Evolutionary conservation across 2,888 invertebrate species (phyloP).

Genomic region (Globia sparganii): DNA sequence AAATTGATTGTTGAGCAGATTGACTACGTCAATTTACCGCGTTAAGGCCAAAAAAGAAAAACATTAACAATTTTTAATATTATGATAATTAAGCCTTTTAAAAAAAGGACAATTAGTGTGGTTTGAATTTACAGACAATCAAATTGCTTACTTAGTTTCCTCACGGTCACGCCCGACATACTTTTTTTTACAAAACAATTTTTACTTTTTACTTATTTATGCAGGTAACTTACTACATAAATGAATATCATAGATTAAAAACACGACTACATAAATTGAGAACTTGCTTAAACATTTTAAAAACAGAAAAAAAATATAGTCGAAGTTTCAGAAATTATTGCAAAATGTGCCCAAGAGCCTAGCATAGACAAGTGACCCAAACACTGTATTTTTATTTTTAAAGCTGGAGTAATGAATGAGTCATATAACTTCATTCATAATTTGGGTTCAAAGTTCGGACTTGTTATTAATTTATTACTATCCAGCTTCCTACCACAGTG

Average conservation of each 20-base stretch:
- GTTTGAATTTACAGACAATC: neutral
- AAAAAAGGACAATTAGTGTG: neutral
- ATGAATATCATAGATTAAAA: neutral
- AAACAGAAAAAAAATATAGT: neutral
- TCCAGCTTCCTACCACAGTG: slow-evolving; percentile 17
- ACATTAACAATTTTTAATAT: too few species aligned
- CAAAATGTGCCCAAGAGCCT: neutral
- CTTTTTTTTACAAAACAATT: too few species aligned
- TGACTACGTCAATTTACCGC: neutral
- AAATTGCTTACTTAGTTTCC: neutral
- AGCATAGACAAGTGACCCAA: neutral
- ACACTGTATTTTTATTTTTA: neutral
- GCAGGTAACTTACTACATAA: neutral
- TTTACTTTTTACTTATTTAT: too few species aligned
- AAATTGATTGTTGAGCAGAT: neutral
- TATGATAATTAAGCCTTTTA: too few species aligned
- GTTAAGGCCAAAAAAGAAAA: neutral
- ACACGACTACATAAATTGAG: neutral
- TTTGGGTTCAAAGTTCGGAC: slow-evolving; percentile 55
- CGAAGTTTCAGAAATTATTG: neutral
- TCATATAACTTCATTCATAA: slow-evolving; percentile 35
- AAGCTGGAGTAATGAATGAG: slow-evolving; percentile 7
- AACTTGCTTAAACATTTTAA: neutral
- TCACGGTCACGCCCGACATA: too few species aligned
- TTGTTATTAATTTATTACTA: neutral